Conservation (phyloP, 2,113 vertebrate species). For the Bettongia penicillata region DNA sequence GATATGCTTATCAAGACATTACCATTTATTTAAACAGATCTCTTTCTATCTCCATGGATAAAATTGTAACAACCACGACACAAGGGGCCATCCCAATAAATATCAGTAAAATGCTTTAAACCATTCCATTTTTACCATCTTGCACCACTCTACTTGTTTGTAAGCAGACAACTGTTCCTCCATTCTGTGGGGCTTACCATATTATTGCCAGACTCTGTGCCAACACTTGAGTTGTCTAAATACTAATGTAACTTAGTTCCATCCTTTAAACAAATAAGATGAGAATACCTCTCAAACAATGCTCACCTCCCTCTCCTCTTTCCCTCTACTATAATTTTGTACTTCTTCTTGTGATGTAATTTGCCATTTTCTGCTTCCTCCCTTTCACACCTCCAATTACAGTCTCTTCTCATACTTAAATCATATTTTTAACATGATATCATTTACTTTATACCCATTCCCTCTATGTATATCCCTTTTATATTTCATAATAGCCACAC, state of each 20-base stretch:
- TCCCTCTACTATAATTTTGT: too few relatives aligned
- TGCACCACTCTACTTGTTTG: not conserved
- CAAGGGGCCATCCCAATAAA: not conserved
- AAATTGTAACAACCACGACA: not conserved
- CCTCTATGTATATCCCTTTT: too few relatives aligned
- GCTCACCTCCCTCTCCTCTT: too few relatives aligned
- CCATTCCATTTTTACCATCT: not conserved
- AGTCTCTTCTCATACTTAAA: too few relatives aligned
- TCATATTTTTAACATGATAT: too few relatives aligned
- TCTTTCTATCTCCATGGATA: not conserved
- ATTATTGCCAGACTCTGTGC: not conserved
- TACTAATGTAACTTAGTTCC: accelerated
- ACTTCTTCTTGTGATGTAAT: too few relatives aligned
- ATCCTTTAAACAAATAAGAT: too few relatives aligned
- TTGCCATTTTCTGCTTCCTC: too few relatives aligned
- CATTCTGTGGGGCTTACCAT: not conserved
- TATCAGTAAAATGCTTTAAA: not conserved
- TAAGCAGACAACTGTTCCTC: not conserved
- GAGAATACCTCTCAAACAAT: too few relatives aligned
- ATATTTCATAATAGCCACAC: too few relatives aligned
- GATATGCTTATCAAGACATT: accelerated
- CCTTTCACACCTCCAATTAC: too few relatives aligned
- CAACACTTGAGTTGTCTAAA: not conserved
- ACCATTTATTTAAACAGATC: not conserved
- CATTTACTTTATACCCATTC: too few relatives aligned